Base-by-base conservation (phyloP, 1,140 invertebrate species). In the Sycobia sp. region DNA sequence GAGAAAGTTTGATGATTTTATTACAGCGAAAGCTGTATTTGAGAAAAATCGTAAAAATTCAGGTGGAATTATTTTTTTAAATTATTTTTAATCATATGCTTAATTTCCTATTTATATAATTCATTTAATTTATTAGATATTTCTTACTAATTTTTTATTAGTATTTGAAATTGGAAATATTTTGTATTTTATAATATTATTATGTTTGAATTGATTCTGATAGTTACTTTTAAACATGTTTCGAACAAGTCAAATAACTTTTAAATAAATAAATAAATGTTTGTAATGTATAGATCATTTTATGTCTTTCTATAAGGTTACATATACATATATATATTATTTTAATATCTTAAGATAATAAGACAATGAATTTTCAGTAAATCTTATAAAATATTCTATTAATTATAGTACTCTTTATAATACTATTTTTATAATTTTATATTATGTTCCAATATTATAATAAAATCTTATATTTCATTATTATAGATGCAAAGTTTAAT, bases 1-100 rank as follows among this genome's bases (percentile, higher is more conserved):
- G 34, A 79, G 84, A 62, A 86, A 86, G 76, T 87, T 88, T 68
- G 86, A 89, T 69, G 86, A 89, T 76, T 88, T 86, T 43, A 82
- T 90, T 38, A 89, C 87, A n/a, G 84, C 85, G 2, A 89, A 89
- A 81, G 89, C 88, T 5, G 77, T 89, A 18, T 84, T 86, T 65
- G 87, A 90, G 74, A 86, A 85, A 27, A 84, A 80, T 56, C 84
- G 84, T 72, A 81, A 82, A 56, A 85, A 83, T 75, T 78, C 85
- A 65, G 87, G 89, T 89, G 68, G 46, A 60, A 44, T 39, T 76
- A 73, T 71, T 73, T 69, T 67, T 74, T 71, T 54, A n/a, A 38
- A 11, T 4, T 36, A 57, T 29, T 27, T 32, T 16, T 1, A 51
- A 7, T 20, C 27, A 34, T 10, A 4, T n/a, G 2, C 16, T 32